A percentile compares a stretch with the other conserved stretches of the same genome.
These are phyloP conservation scores for Euplexia lucipara DNA, from an alignment of 2,888 invertebrate species.

Conservation along the genomic window DNA sequence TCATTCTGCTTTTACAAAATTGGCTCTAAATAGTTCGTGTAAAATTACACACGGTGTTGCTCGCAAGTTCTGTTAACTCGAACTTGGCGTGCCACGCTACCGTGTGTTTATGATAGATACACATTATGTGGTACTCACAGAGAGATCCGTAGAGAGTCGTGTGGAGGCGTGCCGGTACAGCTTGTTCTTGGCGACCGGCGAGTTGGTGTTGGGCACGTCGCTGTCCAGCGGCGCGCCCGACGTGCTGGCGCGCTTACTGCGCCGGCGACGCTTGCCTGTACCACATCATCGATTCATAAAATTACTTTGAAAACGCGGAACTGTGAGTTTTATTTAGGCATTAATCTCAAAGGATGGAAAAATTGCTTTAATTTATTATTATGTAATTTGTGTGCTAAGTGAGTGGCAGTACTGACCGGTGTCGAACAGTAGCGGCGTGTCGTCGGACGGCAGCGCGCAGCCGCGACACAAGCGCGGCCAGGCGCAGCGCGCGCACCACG, in stretches of 20 bases:
- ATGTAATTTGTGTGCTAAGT: too few species aligned
- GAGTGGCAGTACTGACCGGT: constrained; percentile 36
- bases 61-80: too few species aligned
- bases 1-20: too few species aligned
- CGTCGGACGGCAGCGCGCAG: constrained; percentile 92
- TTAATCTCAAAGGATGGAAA: neutral
- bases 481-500: constrained; percentile 93
- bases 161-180: constrained; percentile 75
- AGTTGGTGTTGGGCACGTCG: constrained; percentile 69
- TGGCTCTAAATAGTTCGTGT: too few species aligned
- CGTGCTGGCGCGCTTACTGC: constrained; percentile 58
- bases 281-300: neutral
- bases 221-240: constrained; percentile 19
- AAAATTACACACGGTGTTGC: too few species aligned
- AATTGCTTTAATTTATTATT: too few species aligned
- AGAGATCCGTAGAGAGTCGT: constrained; percentile 54
- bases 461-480: constrained; percentile 97
- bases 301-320: neutral
- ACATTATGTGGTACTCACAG: constrained; percentile 28
- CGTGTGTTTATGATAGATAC: too few species aligned
- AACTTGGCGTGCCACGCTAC: too few species aligned
- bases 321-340: too few species aligned
- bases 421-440: constrained; percentile 71
- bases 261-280: constrained; percentile 45
- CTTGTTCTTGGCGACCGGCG: constrained; percentile 78